Conservation (phyloP, 1,140 invertebrate species). For the Coenobita brevimanus region DNA sequence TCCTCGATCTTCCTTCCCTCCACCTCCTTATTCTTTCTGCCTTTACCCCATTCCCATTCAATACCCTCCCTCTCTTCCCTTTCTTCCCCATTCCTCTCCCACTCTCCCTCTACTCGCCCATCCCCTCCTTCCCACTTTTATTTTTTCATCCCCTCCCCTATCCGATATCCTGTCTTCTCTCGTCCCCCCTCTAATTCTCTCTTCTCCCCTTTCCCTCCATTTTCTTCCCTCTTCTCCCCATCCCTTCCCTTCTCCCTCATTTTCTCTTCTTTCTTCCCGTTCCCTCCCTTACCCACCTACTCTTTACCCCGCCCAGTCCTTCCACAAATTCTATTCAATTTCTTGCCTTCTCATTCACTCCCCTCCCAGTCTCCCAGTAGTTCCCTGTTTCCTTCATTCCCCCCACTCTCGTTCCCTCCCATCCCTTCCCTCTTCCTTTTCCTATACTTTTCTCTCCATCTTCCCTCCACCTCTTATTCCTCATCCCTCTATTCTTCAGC, state of each 20-base stretch:
- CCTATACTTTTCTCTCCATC: too few relatives aligned
- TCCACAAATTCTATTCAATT: too few relatives aligned
- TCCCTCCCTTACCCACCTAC: background rate
- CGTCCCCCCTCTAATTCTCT: background rate
- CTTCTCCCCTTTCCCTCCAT: background rate
- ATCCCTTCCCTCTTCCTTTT: background rate
- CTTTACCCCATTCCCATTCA: too few relatives aligned
- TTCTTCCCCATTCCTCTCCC: background rate
- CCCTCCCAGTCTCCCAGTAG: background rate
- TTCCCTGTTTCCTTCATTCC: background rate
- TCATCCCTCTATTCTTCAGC: too few relatives aligned
- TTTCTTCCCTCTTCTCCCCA: background rate
- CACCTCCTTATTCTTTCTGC: background rate
- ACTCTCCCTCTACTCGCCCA: background rate
- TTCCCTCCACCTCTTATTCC: too few relatives aligned
- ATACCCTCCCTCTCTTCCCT: background rate
- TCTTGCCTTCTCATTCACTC: too few relatives aligned
- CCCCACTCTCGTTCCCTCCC: background rate
- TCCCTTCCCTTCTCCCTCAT: background rate
- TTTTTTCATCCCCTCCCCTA: background rate
- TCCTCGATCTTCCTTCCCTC: too few relatives aligned
- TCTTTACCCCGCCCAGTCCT: background rate
- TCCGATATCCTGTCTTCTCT: too few relatives aligned
- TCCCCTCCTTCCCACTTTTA: background rate
- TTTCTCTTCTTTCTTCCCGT: background rate